A percentile compares a stretch with the other conserved stretches of the same genome.
Conservation (phyloP, 2,113 vertebrate species). For the Spheniscus mendiculus region DNA sequence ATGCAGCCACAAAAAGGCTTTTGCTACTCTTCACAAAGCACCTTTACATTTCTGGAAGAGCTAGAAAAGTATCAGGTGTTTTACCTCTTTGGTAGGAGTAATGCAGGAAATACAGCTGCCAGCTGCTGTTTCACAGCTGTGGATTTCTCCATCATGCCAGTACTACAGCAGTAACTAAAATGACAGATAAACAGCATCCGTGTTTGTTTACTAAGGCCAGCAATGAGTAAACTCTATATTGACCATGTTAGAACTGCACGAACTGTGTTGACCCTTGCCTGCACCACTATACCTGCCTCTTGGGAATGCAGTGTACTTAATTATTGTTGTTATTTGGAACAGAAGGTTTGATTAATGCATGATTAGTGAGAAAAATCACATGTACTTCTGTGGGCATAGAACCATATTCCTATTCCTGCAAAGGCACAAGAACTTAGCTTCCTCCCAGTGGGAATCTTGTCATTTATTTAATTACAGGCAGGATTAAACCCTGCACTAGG, state of each 20-base stretch:
- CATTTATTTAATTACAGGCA: not conserved
- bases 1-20: not conserved
- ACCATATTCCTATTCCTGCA: not conserved
- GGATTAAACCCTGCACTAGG: not conserved
- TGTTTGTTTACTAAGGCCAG: not conserved
- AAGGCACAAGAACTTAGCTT: not conserved
- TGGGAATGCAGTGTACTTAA: not conserved
- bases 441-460: not conserved
- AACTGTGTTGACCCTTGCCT: not conserved
- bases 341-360: not conserved
- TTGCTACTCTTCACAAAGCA: not conserved
- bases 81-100: not conserved
- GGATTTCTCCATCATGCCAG: not conserved
- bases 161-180: not conserved
- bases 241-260: not conserved
- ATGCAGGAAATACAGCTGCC: not conserved
- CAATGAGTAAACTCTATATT: not conserved
- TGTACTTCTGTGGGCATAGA: not conserved
- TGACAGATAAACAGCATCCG: not conserved
- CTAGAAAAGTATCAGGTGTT: not conserved
- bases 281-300: not conserved
- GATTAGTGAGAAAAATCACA: not conserved
- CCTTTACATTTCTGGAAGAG: not conserved
- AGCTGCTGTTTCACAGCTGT: not conserved
- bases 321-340: not conserved